These are phyloP conservation scores for Timema podura DNA, from an alignment of 2,888 invertebrate species.

Conservation along the genomic window DNA sequence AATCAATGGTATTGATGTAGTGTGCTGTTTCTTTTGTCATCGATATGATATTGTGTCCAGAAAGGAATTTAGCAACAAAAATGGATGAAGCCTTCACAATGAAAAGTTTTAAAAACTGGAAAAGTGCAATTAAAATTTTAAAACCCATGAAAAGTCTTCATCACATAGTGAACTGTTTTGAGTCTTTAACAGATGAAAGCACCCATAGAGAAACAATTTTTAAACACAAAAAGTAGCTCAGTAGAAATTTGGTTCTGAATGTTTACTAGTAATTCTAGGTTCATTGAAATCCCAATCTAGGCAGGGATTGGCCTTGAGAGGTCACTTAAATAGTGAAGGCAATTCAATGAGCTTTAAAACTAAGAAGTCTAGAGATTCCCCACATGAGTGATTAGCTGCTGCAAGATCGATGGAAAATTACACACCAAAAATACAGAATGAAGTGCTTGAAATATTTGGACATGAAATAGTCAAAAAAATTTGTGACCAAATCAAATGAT, in stretches of 20 bases:
- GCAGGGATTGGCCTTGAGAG: background rate
- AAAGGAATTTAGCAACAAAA: no score
- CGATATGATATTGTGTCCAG: background rate
- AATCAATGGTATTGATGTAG: background rate
- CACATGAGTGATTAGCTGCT: background rate
- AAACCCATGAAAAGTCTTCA: no score
- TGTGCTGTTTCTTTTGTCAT: background rate
- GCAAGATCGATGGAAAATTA: background rate
- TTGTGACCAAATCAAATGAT: slow-evolving; percentile 4
- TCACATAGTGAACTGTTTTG: background rate
- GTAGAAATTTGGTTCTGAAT: background rate
- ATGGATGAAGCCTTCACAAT: no score
- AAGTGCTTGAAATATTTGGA: slow-evolving; percentile 1
- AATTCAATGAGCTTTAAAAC: background rate
- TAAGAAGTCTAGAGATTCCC: background rate
- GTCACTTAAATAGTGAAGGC: background rate
- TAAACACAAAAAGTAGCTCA: background rate
- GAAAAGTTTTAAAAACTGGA: no score
- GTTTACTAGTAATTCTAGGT: background rate
- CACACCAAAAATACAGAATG: slow-evolving; percentile 3
- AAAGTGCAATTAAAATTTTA: no score
- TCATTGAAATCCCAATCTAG: background rate
- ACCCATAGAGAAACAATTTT: background rate
- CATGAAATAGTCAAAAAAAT: background rate
- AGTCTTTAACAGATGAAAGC: background rate